These are phyloP conservation scores for Phengaris alcon DNA, from an alignment of 2,888 invertebrate species.

Conservation along the genomic window DNA sequence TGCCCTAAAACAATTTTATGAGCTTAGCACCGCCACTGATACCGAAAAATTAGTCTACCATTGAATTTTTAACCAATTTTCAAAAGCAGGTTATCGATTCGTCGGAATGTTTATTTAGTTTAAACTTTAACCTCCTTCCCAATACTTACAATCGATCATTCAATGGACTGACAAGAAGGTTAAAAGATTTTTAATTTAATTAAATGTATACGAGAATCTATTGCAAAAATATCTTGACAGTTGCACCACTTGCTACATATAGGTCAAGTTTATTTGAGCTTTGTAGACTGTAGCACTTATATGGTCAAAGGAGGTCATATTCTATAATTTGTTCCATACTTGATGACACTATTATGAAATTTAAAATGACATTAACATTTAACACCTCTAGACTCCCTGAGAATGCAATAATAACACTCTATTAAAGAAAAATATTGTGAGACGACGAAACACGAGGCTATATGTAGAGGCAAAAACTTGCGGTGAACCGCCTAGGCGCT, in stretches of 20 bases:
- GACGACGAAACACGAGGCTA: not conserved
- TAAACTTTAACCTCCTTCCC: not conserved
- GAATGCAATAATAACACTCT: not conserved
- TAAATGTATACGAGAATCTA: not conserved
- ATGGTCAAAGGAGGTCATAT: not conserved
- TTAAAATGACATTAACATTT: not conserved
- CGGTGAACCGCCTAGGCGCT: not conserved
- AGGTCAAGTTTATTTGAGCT: not conserved
- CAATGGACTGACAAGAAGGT: not conserved
- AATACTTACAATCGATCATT: not conserved
- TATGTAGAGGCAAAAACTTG: not conserved
- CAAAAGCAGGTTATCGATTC: too few species aligned
- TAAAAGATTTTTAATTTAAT: not conserved
- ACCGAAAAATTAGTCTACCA: too few species aligned
- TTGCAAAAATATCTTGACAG: not conserved
- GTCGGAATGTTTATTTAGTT: too few species aligned
- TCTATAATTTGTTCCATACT: not conserved
- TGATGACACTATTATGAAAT: not conserved
- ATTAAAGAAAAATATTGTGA: slow-evolving; percentile 5
- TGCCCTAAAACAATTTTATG: too few species aligned
- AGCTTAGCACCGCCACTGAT: too few species aligned
- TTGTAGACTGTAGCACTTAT: not conserved
- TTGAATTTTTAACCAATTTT: too few species aligned
- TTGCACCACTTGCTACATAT: not conserved
- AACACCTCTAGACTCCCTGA: not conserved